A percentile compares a stretch with the other conserved stretches of the same genome.
These are phyloP conservation scores for cattle (Bos taurus) DNA, from an alignment of 2,113 vertebrate genomes.

Conservation along the genomic window DNA sequence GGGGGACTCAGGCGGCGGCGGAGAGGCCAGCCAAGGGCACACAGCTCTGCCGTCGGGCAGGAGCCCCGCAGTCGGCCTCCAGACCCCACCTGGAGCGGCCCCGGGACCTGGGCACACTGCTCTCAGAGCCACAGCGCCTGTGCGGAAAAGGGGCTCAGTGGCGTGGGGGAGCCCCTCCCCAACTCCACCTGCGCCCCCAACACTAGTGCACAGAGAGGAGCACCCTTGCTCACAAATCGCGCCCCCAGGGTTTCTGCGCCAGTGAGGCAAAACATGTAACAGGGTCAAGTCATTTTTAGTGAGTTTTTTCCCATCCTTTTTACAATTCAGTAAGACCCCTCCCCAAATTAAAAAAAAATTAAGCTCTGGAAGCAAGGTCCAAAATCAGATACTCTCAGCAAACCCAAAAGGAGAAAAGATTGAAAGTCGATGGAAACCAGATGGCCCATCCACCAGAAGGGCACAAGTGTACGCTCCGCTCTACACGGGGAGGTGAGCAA, in stretches of 20 bases:
- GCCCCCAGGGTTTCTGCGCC: rapidly evolving
- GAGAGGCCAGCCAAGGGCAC: neutral
- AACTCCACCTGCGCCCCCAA: neutral
- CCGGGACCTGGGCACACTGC: rapidly evolving
- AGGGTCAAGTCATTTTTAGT: neutral
- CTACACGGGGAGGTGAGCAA: rapidly evolving
- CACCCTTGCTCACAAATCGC: neutral
- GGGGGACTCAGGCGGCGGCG: neutral
- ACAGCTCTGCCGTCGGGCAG: neutral
- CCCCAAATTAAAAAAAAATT: neutral
- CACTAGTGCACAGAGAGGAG: too few relatives aligned
- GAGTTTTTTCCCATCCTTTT: neutral
- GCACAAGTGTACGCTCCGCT: rapidly evolving
- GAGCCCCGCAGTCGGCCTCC: neutral
- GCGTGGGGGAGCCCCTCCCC: too few relatives aligned
- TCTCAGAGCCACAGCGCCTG: neutral
- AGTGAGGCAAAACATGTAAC: neutral
- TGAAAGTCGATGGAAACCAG: neutral
- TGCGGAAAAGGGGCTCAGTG: neutral
- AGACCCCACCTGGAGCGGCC: rapidly evolving
- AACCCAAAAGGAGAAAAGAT: neutral
- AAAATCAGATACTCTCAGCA: neutral
- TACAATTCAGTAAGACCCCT: neutral
- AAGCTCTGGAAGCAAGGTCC: neutral
- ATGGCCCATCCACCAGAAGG: neutral